Evolutionary conservation across 2,797 vertebrate species (phyloP).

Genomic region (Hippopotamyrus pictus): DNA sequence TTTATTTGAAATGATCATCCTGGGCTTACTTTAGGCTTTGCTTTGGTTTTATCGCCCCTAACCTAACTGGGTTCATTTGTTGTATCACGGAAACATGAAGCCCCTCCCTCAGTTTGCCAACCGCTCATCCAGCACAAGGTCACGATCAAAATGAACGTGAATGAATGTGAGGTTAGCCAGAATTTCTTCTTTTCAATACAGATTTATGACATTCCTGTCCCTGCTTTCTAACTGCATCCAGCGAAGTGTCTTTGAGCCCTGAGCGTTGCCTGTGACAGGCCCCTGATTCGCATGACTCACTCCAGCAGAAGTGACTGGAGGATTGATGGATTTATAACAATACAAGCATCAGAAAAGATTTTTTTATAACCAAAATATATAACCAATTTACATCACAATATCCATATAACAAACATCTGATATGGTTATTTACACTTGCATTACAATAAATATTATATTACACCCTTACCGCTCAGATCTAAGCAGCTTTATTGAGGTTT

Average conservation of each 20-base stretch:
- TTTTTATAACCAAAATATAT: not conserved
- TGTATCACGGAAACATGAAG: not conserved
- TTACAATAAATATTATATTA: not conserved
- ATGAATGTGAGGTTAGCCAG: not conserved
- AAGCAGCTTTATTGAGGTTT: not conserved
- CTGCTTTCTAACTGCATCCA: not conserved
- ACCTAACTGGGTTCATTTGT: not conserved
- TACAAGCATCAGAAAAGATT: not conserved
- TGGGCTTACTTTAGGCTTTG: not conserved
- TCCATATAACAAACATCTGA: not conserved
- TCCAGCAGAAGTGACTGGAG: not conserved
- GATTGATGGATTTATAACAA: not conserved
- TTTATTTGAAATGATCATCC: not conserved
- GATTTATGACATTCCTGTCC: not conserved
- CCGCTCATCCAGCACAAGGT: not conserved
- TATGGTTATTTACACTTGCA: not conserved
- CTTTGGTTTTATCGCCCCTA: not conserved
- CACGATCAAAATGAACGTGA: not conserved
- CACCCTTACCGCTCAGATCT: not conserved
- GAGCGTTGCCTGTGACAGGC: not conserved
- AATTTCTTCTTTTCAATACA: not conserved
- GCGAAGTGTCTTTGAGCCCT: not conserved
- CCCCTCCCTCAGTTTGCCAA: not conserved
- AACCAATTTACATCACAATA: not conserved
- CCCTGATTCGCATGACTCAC: not conserved